These are phyloP conservation scores for Psephotus haematonotus DNA, from an alignment of 2,113 vertebrate genomes.

Conservation along the genomic window DNA sequence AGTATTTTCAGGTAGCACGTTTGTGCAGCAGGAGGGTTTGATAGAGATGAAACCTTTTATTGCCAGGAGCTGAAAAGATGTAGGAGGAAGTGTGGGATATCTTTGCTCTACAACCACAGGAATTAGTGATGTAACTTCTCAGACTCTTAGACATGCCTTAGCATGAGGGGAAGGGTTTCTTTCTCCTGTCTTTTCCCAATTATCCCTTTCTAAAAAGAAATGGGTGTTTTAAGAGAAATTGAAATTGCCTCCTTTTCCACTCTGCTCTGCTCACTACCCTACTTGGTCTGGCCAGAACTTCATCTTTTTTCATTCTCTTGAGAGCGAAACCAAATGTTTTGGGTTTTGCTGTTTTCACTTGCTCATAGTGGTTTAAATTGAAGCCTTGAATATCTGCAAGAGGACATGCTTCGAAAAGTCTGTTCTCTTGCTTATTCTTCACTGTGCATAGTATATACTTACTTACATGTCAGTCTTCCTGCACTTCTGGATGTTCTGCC, in stretches of 20 bases:
- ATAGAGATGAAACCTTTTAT: not conserved
- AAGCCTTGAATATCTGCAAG: slow-evolving; percentile 7
- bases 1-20: not conserved
- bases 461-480: not conserved
- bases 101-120: not conserved
- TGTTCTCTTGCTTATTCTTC: not conserved
- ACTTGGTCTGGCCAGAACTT: not conserved
- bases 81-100: not conserved
- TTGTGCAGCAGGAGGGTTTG: not conserved
- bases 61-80: not conserved
- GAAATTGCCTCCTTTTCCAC: not conserved
- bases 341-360: not conserved
- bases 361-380: not conserved
- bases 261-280: not conserved
- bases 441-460: not conserved
- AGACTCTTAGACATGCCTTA: slow-evolving; percentile 14
- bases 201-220: not conserved
- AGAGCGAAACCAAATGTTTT: not conserved
- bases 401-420: not conserved
- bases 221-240: not conserved
- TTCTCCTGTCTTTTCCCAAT: not conserved
- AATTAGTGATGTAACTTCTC: slow-evolving; percentile 34
- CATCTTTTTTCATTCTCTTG: not conserved
- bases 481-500: not conserved
- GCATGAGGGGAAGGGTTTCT: not conserved